phyloP scores from a whole-genome alignment of 2,797 vertebrate species.

The Silurus aristotelis region DNA sequence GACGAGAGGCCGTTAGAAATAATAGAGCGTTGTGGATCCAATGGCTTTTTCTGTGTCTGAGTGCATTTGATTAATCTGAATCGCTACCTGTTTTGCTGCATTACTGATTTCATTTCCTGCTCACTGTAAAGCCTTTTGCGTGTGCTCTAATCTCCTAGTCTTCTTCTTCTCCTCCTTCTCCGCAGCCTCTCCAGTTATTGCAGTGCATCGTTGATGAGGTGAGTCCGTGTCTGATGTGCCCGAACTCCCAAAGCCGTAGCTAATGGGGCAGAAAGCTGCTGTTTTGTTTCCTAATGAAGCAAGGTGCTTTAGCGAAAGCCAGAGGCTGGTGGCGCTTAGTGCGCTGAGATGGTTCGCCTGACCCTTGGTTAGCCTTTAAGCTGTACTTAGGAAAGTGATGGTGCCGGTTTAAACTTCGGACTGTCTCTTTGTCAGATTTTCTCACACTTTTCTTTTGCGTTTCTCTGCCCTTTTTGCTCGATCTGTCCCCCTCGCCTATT shows the following conservation, averaged over 20 bases:
- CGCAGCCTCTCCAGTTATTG: constrained; percentile 99
- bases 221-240: constrained; percentile 99
- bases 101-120: constrained; percentile 93
- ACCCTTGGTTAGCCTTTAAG: constrained; percentile 25
- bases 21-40: constrained; percentile 88
- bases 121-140: constrained; percentile 91
- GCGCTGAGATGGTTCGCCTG: constrained; percentile 14
- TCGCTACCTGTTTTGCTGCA: constrained; percentile 90
- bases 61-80: constrained; percentile 96
- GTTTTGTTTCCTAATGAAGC: constrained; percentile 99
- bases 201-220: constrained; percentile 99
- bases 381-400: constrained; percentile 29
- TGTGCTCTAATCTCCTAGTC: constrained; percentile 77
- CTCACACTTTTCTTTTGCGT: neutral
- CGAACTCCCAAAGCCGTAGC: constrained; percentile 98
- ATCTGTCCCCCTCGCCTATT: neutral
- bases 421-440: neutral
- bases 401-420: constrained; percentile 23
- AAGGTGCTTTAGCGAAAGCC: constrained; percentile 74
- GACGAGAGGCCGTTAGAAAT: constrained; percentile 96
- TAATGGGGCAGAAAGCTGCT: constrained; percentile 99
- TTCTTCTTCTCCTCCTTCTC: constrained; percentile 46
- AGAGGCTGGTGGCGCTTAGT: constrained; percentile 36
- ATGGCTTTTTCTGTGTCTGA: constrained; percentile 85
- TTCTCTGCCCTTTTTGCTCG: neutral